Evolutionary conservation across 2,888 invertebrate genomes (phyloP).

Genomic region (Aphodius granarius): DNA sequence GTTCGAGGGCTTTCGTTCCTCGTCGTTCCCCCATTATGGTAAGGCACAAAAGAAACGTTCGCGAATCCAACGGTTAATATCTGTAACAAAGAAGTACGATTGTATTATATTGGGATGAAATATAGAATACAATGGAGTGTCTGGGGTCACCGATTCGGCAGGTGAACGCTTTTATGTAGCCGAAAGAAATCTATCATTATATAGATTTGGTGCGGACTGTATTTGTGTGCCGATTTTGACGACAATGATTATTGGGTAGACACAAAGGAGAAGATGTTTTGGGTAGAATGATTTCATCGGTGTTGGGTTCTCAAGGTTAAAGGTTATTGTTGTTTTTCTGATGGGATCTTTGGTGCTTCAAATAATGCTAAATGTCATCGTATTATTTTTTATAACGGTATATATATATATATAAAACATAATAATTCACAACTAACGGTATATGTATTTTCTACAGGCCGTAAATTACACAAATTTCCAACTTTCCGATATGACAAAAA

Average conservation of each 20-base stretch:
- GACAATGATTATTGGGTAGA: neutral
- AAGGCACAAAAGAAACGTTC: slow-evolving; percentile 5
- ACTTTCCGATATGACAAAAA: too few relatives aligned
- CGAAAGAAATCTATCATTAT: neutral
- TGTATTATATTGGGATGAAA: neutral
- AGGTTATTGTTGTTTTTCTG: neutral
- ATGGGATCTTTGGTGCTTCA: neutral
- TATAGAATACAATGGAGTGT: neutral
- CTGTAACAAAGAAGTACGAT: slow-evolving; percentile 24
- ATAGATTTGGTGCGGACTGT: neutral
- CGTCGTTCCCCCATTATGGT: slow-evolving; percentile 74
- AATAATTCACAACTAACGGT: too few relatives aligned
- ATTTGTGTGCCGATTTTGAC: neutral
- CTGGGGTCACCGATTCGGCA: neutral
- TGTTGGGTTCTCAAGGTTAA: neutral
- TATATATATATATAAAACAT: too few relatives aligned
- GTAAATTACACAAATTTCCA: too few relatives aligned
- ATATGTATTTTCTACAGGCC: too few relatives aligned
- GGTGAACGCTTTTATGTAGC: neutral
- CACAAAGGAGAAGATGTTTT: neutral
- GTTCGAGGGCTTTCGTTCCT: slow-evolving; percentile 87
- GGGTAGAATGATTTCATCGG: neutral
- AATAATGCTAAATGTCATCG: too few relatives aligned
- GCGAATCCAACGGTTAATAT: neutral
- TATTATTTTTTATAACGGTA: too few relatives aligned